Conservation (phyloP, 2,888 invertebrate genomes). For the Nezara viridula region DNA sequence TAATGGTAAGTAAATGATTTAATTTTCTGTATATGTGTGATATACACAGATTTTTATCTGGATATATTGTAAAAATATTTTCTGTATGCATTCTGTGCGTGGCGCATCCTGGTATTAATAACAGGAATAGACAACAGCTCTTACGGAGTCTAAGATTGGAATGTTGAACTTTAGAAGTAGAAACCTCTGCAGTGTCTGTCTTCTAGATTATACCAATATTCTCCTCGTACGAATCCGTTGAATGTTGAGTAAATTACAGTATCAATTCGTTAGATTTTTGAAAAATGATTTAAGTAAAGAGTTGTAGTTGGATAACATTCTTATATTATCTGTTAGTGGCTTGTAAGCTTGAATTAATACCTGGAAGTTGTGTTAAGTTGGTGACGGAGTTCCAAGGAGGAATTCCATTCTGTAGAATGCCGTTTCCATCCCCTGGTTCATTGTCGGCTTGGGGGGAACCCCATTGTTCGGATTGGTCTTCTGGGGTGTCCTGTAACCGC, state of each 20-base stretch:
- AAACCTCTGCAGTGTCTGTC: neutral
- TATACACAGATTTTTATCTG: neutral
- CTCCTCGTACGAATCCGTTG: too few relatives aligned
- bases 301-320: neutral
- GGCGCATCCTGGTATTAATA: neutral
- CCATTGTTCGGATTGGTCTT: neutral
- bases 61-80: neutral
- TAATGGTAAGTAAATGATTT: too few relatives aligned
- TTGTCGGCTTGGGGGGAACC: neutral
- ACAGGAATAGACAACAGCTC: neutral
- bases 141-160: neutral
- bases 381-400: neutral
- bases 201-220: too few relatives aligned
- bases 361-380: neutral
- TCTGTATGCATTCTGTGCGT: neutral
- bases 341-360: neutral
- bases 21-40: too few relatives aligned
- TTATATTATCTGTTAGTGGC: neutral
- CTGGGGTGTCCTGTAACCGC: neutral
- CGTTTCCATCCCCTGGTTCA: neutral
- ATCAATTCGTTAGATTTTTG: too few relatives aligned
- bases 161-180: constrained; percentile 22
- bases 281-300: neutral
- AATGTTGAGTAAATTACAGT: too few relatives aligned
- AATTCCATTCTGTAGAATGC: neutral